Evolutionary conservation across 2,888 invertebrate species (phyloP), one percentile per base, ranked within the genome.

Genomic region (Odontothrips loti): DNA sequence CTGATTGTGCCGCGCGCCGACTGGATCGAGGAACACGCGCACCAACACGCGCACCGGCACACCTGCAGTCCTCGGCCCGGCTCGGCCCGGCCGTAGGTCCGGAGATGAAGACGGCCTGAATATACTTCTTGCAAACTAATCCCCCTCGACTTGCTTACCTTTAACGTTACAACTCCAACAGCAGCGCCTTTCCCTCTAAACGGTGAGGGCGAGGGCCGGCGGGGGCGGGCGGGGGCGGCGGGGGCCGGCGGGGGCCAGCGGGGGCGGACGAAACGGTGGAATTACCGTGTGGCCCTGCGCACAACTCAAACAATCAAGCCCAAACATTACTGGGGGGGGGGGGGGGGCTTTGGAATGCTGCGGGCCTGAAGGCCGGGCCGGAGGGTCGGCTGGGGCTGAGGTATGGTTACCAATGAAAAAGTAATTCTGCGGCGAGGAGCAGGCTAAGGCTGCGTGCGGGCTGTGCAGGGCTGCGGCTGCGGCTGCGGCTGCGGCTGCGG

Each of bases 101-200:
- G 34, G 34, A 43, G 34, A 43, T 43, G 34, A 43, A 43, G 34
- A 43, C 34, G 34, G 34, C 34, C 58, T 15, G n/a, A 58, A 17
- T 58, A 58, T 58, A 58, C 58, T 58, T 58, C 58, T 58, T 58
- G 58, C 17, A n/a, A 58, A 58, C 58, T 58, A 58, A 58, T 58
- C n/a, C 58, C 58, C n/a, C 58, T 43, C 34, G 34, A 43, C 34
- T 43, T 43, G 34, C 34, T 43, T 43, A 43, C 34, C 34, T 43
- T 43, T 43, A 43, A 43, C 34, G 34, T 43, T 43, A 43, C 34
- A 43, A n/a, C 58, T n/a, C 58, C 58, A 0, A 15, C 58, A 6
- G 20, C 51, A 3, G 51, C 51, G 51, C 51, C 9, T 51, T 51
- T 12, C 51, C 51, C 51, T 43, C 34, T 43, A 43, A 43, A 43